Evolutionary conservation across 1,140 invertebrate genomes (phyloP).

Genomic region (Zaprionus davidi): DNA sequence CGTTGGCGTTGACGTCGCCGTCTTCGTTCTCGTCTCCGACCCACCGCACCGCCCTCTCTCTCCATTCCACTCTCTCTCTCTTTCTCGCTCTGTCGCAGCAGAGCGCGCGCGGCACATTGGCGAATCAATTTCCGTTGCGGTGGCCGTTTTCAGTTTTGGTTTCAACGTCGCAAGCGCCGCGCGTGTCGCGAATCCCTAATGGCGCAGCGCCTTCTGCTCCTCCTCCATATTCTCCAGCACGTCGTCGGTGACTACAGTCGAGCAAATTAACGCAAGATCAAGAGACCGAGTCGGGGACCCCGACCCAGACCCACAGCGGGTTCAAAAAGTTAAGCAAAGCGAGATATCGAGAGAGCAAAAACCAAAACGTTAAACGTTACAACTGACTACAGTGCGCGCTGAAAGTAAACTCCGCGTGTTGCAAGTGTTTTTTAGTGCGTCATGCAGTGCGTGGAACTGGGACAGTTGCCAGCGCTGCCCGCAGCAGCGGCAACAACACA

Average conservation of each 20-base stretch:
- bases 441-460: slow-evolving; percentile 47
- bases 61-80: neutral
- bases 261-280: slow-evolving; percentile 51
- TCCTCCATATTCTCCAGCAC: slow-evolving; percentile 16
- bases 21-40: slow-evolving; percentile 42
- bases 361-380: slow-evolving; percentile 1
- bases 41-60: neutral
- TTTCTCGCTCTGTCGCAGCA: slow-evolving; percentile 29
- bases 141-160: slow-evolving; percentile 80
- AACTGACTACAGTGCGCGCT: slow-evolving; percentile 22
- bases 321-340: slow-evolving; percentile 24
- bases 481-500: slow-evolving; percentile 39
- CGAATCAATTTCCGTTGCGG: slow-evolving; percentile 82
- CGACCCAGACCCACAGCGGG: slow-evolving; percentile 2
- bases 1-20: slow-evolving; percentile 50
- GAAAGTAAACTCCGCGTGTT: slow-evolving; percentile 20
- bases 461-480: slow-evolving; percentile 39
- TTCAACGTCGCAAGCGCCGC: slow-evolving; percentile 74
- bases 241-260: slow-evolving; percentile 33
- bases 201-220: slow-evolving; percentile 45
- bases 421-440: slow-evolving; percentile 16
- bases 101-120: slow-evolving; percentile 63
- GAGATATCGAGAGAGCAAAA: slow-evolving; percentile 4
- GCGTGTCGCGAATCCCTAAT: slow-evolving; percentile 79
- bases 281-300: slow-evolving; percentile 8